Percentiles rank a stretch among this genome's conserved stretches.
Evolutionary conservation across 1,140 invertebrate species (phyloP).

Genomic region (Polypedilum pembai): DNA sequence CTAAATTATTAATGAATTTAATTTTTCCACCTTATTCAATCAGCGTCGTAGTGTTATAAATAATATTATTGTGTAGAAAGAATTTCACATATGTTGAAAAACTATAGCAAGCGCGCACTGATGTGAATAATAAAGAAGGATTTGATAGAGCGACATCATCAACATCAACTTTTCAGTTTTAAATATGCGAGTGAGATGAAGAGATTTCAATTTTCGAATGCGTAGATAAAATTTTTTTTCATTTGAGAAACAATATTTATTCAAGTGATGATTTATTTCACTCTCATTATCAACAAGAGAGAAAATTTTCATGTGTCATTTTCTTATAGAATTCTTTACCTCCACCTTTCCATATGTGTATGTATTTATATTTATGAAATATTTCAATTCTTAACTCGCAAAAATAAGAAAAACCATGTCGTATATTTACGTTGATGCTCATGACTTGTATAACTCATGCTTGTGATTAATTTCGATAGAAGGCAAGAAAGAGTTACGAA

Average conservation of each 20-base stretch:
- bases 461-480: not conserved
- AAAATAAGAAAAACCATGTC: too few relatives aligned
- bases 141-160: constrained; percentile 25
- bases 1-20: constrained; percentile 28
- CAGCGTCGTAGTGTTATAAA: not conserved
- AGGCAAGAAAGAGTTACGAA: constrained; percentile 16
- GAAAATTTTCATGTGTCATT: too few relatives aligned
- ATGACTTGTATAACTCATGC: not conserved
- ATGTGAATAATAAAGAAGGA: constrained; percentile 13
- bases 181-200: not conserved
- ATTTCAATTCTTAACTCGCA: too few relatives aligned
- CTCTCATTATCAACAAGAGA: constrained; percentile 15
- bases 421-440: not conserved
- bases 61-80: not conserved
- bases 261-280: constrained; percentile 28
- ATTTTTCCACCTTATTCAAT: constrained; percentile 26
- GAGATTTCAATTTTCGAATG: not conserved
- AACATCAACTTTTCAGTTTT: not conserved
- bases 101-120: constrained; percentile 11
- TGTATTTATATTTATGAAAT: too few relatives aligned
- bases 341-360: too few relatives aligned
- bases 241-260: constrained; percentile 20
- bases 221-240: not conserved
- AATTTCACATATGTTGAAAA: not conserved
- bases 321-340: too few relatives aligned